A percentile compares a stretch with the other conserved stretches of the same genome.
These are phyloP conservation scores for Pardalotus punctatus DNA, from an alignment of 2,113 vertebrate species.

Conservation along the genomic window DNA sequence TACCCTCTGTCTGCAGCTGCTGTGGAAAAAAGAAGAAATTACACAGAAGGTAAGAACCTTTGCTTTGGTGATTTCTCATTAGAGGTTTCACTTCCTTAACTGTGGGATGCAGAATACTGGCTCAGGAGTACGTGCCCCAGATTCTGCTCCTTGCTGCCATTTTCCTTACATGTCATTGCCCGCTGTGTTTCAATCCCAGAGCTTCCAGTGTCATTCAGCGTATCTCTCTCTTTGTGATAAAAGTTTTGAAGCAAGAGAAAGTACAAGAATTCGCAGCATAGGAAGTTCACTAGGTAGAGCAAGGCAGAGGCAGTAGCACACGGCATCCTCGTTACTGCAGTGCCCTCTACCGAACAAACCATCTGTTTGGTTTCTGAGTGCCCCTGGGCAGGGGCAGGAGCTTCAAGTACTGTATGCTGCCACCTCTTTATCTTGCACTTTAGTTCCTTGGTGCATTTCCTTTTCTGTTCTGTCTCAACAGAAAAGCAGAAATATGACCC, in stretches of 20 bases:
- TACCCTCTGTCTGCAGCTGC: not conserved
- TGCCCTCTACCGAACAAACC: slow-evolving; percentile 62
- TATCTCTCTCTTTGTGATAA: not conserved
- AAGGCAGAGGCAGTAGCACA: not conserved
- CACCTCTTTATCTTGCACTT: not conserved
- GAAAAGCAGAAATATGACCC: not conserved
- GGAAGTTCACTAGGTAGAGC: not conserved
- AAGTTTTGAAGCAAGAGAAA: not conserved
- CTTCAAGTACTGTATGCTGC: not conserved
- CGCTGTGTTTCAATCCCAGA: not conserved
- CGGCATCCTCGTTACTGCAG: not conserved
- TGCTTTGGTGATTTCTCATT: not conserved
- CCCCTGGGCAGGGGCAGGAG: not conserved
- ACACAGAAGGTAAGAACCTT: not conserved
- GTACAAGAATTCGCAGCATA: not conserved
- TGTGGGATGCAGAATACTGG: not conserved
- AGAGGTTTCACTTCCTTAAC: not conserved
- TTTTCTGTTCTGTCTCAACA: not conserved
- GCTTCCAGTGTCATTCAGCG: not conserved
- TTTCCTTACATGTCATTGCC: not conserved
- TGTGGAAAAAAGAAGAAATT: not conserved
- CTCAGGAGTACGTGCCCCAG: rapidly evolving
- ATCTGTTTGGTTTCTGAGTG: not conserved
- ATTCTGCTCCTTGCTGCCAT: not conserved
- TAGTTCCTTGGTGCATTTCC: not conserved